These are phyloP conservation scores for Lutraria lutraria DNA, from an alignment of 2,888 invertebrate genomes.

Conservation along the genomic window DNA sequence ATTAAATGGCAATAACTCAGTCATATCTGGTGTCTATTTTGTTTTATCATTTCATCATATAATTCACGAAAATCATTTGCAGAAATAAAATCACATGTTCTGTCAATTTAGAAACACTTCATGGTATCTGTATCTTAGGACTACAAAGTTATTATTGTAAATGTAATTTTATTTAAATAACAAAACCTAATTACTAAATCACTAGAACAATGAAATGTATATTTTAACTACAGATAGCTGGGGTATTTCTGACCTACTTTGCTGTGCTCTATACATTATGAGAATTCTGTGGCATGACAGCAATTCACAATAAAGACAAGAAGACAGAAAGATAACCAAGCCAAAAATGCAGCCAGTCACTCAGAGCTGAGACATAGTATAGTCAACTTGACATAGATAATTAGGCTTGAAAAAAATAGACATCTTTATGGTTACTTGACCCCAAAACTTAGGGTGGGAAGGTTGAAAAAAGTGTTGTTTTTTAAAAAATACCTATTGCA, in stretches of 20 bases:
- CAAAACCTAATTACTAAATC: background rate
- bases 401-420: background rate
- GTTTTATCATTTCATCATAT: background rate
- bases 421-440: background rate
- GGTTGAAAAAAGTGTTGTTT: too few species aligned
- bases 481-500: too few species aligned
- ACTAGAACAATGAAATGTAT: background rate
- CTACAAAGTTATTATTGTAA: background rate
- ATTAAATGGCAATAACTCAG: background rate
- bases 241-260: conserved; percentile 57
- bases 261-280: conserved; percentile 54
- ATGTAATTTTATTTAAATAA: background rate
- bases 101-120: background rate
- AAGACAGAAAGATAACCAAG: background rate
- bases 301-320: background rate
- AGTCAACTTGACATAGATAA: background rate
- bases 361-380: background rate
- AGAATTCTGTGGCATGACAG: background rate
- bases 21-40: background rate
- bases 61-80: background rate
- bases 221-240: conserved; percentile 44
- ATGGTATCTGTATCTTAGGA: too few species aligned
- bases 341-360: background rate
- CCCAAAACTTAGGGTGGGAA: too few species aligned
- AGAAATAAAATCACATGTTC: background rate